Conservation (phyloP, 2,888 invertebrate genomes). For the Omphaloscelis lunosa region DNA sequence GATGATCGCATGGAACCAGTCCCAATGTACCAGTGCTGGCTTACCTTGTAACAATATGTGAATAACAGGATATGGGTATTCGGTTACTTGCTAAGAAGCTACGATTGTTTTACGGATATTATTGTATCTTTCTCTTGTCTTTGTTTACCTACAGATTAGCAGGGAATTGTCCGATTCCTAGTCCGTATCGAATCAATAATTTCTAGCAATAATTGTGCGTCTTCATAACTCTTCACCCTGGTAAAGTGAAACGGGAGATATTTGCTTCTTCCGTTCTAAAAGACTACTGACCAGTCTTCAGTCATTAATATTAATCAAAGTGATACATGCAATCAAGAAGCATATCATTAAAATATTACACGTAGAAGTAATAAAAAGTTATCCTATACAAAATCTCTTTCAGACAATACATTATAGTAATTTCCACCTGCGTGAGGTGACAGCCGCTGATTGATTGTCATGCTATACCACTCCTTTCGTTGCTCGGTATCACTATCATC, state of each 20-base stretch:
- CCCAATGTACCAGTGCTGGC: neutral
- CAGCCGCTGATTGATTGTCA: constrained; percentile 50
- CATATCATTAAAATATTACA: constrained; percentile 4
- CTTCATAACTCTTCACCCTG: neutral
- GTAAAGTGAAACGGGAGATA: neutral
- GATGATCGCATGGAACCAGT: constrained; percentile 24
- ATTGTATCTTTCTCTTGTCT: constrained; percentile 3
- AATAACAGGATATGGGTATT: constrained; percentile 38
- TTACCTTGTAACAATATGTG: constrained; percentile 47
- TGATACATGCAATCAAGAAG: constrained; percentile 2
- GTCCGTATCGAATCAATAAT: neutral
- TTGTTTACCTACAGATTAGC: neutral
- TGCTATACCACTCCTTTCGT: constrained; percentile 48
- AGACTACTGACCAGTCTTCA: neutral
- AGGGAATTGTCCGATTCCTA: constrained; percentile 3
- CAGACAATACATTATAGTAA: constrained; percentile 26
- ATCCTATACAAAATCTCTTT: constrained; percentile 22
- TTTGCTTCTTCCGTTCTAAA: constrained; percentile 1
- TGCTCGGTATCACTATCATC: constrained; percentile 36
- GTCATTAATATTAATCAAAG: constrained; percentile 7
- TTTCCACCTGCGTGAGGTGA: constrained; percentile 32
- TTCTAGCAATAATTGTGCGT: neutral
- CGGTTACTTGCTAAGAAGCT: constrained; percentile 22
- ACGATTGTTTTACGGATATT: constrained; percentile 21
- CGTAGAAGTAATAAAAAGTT: constrained; percentile 24